Evolutionary conservation across 2,113 vertebrate genomes (phyloP).

Genomic region (Platycercus adscitus): DNA sequence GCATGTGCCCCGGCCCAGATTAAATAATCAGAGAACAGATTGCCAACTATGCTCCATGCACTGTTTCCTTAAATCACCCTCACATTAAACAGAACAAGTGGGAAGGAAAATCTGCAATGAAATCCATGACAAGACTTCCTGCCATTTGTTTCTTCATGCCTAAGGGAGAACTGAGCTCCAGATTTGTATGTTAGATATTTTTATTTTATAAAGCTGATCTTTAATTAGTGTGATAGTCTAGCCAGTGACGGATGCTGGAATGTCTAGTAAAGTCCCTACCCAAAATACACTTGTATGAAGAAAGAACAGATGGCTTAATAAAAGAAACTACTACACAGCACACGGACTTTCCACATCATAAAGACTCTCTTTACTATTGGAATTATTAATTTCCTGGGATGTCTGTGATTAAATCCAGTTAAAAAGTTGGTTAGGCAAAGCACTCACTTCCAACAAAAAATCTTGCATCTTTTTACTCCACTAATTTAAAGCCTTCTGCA

Average conservation of each 20-base stretch:
- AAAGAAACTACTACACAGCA: background rate
- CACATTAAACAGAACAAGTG: background rate
- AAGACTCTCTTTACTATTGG: background rate
- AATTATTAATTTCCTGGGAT: conserved; percentile 7
- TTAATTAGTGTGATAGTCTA: background rate
- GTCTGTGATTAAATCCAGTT: background rate
- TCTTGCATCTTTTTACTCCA: background rate
- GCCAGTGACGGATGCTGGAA: background rate
- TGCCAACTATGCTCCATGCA: background rate
- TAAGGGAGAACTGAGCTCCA: background rate
- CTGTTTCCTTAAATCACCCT: background rate
- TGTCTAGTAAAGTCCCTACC: background rate
- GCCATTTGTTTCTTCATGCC: background rate
- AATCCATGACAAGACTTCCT: background rate
- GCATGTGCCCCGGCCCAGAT: background rate
- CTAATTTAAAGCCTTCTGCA: background rate
- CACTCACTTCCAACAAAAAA: background rate
- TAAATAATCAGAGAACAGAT: background rate
- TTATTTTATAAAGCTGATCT: conserved; percentile 13
- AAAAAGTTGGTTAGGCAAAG: background rate
- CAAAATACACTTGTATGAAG: background rate
- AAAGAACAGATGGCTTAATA: conserved; percentile 34
- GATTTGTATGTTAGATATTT: background rate
- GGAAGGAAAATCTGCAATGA: conserved; percentile 7
- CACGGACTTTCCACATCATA: background rate